A percentile compares a stretch with the other conserved stretches of the same genome.
phyloP scores from a whole-genome alignment of 2,113 vertebrate species.

The Ochotona princeps region DNA sequence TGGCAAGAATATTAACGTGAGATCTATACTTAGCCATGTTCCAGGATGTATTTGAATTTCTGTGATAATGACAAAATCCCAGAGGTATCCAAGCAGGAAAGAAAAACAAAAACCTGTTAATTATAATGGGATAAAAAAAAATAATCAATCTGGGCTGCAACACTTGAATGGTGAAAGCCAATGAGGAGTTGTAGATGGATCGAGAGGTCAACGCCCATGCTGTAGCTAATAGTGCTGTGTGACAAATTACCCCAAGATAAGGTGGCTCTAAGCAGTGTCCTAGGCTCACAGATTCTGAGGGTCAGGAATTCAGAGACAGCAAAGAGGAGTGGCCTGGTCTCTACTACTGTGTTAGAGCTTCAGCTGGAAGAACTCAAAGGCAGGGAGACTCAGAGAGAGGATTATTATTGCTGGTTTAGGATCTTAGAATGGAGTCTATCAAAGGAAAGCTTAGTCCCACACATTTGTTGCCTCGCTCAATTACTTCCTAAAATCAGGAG shows the following conservation, averaged over 20 bases:
- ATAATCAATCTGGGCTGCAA: neutral
- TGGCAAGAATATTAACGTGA: neutral
- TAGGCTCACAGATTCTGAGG: neutral
- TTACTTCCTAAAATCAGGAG: neutral
- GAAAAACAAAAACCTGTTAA: neutral
- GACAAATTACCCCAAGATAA: neutral
- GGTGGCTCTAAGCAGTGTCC: neutral
- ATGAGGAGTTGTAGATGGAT: neutral
- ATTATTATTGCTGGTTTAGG: neutral
- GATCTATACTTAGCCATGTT: neutral
- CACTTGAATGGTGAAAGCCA: neutral
- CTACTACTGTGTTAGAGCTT: neutral
- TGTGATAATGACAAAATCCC: neutral
- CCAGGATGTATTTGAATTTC: constrained; percentile 4
- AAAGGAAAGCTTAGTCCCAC: neutral
- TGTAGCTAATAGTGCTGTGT: neutral
- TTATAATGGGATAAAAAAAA: neutral
- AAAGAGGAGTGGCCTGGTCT: neutral
- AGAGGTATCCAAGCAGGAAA: neutral
- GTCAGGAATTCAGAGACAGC: neutral
- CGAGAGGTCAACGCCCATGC: neutral
- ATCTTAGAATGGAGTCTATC: neutral
- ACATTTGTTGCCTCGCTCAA: neutral
- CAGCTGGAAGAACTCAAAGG: neutral
- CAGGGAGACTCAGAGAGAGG: neutral